Evolutionary conservation across 2,888 invertebrate species (phyloP).

Genomic region (Trisateles emortualis): DNA sequence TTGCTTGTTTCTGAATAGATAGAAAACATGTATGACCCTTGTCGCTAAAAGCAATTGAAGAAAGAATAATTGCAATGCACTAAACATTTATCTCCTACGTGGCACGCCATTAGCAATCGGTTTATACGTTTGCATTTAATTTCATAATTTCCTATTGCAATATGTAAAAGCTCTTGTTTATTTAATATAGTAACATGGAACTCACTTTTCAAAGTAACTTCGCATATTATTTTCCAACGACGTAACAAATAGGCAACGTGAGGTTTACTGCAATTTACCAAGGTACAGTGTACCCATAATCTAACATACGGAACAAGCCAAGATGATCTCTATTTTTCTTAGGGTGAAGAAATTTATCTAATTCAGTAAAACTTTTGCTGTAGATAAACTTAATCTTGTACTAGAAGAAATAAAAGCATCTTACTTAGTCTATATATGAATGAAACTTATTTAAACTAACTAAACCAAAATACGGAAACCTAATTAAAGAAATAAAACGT

Average conservation of each 20-base stretch:
- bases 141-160: neutral
- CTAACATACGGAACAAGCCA: constrained; percentile 6
- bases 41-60: too few species aligned
- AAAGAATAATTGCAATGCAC: too few species aligned
- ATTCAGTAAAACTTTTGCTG: constrained; percentile 26
- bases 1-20: too few species aligned
- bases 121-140: too few species aligned
- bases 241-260: too few species aligned
- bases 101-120: too few species aligned
- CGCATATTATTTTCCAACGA: too few species aligned
- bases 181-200: too few species aligned
- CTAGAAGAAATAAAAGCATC: neutral
- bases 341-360: constrained; percentile 21
- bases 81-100: too few species aligned
- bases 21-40: too few species aligned
- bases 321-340: neutral
- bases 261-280: neutral
- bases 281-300: neutral
- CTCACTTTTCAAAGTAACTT: too few species aligned
- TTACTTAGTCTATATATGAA: constrained; percentile 20
- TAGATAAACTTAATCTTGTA: constrained; percentile 12
- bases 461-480: constrained; percentile 31
- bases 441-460: too few species aligned
- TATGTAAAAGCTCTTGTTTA: neutral
- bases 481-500: constrained; percentile 31